Conservation (phyloP, 2,888 invertebrate genomes). For the Vesta saturnalis region DNA sequence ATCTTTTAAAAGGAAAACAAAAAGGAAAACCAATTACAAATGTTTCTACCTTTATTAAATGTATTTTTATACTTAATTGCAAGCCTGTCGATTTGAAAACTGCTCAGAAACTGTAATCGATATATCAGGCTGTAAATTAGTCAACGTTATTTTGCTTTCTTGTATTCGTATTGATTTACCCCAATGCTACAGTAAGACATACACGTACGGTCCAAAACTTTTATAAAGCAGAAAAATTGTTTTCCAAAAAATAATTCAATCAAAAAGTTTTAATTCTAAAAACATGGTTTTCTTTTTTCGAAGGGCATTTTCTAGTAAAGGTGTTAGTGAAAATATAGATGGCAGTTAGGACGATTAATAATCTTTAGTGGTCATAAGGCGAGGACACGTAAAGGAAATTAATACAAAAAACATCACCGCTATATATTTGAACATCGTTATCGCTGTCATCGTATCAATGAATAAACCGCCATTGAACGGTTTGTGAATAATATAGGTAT, state of each 20-base stretch:
- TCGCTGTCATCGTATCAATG: conserved; percentile 15
- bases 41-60: not conserved
- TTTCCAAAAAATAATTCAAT: conserved; percentile 1
- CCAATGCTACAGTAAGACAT: not conserved
- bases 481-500: conserved; percentile 13
- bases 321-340: not conserved
- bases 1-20: too few species aligned
- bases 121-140: conserved; percentile 3
- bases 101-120: not conserved
- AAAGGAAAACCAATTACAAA: too few species aligned
- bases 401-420: conserved; percentile 13
- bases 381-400: conserved; percentile 15
- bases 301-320: too few species aligned
- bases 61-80: not conserved
- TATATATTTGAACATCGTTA: conserved; percentile 13
- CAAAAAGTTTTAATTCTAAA: not conserved
- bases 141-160: conserved; percentile 5
- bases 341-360: conserved; percentile 3
- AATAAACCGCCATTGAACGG: conserved; percentile 13
- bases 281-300: too few species aligned
- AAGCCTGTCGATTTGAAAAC: not conserved
- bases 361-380: conserved; percentile 1
- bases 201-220: not conserved
- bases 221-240: not conserved
- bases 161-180: conserved; percentile 1